Conservation (phyloP, 37 sponge, comb jelly and placozoan genomes). For the Spongia lamella region DNA sequence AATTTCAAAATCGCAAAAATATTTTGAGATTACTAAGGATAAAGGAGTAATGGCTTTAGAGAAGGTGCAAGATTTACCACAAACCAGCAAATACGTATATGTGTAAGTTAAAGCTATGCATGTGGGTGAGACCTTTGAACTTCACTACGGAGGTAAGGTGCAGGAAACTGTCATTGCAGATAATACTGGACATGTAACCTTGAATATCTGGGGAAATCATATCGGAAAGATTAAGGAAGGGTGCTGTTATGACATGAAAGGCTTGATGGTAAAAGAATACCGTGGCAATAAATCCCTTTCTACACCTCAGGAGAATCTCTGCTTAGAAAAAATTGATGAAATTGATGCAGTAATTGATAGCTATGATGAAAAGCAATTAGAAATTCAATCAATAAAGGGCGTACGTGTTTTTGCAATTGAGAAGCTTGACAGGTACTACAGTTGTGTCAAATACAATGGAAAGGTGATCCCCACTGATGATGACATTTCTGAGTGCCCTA, state of each 20-base stretch:
- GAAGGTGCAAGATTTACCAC: no score
- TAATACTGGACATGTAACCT: no score
- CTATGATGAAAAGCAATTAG: neutral
- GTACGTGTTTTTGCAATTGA: slow-evolving; percentile 3
- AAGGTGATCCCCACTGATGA: neutral
- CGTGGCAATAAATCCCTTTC: neutral
- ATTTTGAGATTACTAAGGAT: no score
- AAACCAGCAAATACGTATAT: no score
- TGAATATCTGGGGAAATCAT: no score
- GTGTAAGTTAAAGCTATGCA: no score
- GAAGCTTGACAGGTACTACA: neutral
- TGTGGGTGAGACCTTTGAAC: no score
- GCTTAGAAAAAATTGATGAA: neutral
- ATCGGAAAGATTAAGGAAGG: neutral
- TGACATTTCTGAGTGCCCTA: neutral
- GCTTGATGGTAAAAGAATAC: neutral
- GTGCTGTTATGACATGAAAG: neutral
- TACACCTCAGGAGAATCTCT: neutral
- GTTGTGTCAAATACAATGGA: slow-evolving; percentile 16
- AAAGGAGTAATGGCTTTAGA: no score
- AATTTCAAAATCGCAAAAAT: no score
- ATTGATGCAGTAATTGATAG: neutral
- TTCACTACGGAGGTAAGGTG: no score
- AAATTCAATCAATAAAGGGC: neutral
- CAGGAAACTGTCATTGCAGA: no score